These are phyloP conservation scores for Melanophora roralis DNA, from an alignment of 2,888 invertebrate species.

Conservation along the genomic window DNA sequence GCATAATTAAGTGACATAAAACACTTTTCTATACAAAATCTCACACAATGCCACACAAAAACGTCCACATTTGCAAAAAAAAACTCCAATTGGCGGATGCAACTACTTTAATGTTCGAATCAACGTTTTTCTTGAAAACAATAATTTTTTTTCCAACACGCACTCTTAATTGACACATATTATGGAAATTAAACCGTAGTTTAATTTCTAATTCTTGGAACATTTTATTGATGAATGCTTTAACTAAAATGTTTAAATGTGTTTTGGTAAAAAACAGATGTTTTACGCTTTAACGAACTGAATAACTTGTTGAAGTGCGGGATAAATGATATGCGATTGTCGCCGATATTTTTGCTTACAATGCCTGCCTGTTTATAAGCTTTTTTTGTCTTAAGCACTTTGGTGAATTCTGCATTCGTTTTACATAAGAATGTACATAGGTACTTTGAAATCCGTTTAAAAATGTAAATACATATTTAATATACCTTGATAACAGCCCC, in stretches of 20 bases:
- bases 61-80: too few species aligned
- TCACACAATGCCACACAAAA: conserved; percentile 22
- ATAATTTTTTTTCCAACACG: background rate
- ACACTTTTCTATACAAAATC: background rate
- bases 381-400: too few species aligned
- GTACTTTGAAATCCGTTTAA: too few species aligned
- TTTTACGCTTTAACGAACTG: background rate
- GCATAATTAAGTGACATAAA: background rate
- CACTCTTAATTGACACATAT: conserved; percentile 41
- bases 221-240: background rate
- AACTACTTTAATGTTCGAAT: conserved; percentile 56
- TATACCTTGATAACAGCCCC: too few species aligned
- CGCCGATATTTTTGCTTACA: too few species aligned
- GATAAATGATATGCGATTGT: too few species aligned
- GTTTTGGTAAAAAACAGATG: background rate
- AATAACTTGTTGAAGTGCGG: too few species aligned
- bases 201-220: conserved; percentile 61
- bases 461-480: too few species aligned
- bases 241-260: background rate
- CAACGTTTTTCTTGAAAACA: background rate
- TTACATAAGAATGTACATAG: too few species aligned
- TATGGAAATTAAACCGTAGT: conserved; percentile 14
- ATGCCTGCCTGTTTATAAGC: too few species aligned
- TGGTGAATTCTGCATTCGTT: too few species aligned
- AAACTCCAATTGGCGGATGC: conserved; percentile 59